Conservation (phyloP, 2,888 invertebrate species). For the Erannis defoliaria region DNA sequence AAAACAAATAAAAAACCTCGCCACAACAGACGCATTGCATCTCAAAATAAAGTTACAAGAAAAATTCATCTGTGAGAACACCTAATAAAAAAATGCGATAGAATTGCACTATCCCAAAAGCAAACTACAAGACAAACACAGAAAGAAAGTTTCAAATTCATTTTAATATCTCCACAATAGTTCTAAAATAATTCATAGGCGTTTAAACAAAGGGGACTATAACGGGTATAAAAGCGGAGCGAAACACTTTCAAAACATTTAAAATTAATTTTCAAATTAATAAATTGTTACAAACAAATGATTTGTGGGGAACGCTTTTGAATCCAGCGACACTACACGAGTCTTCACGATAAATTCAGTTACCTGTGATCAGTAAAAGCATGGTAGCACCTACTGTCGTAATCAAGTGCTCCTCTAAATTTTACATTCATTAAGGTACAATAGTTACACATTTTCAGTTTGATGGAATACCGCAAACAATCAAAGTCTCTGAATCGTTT, state of each 20-base stretch:
- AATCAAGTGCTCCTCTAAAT: not conserved
- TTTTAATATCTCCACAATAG: constrained; percentile 84
- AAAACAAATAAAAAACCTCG: not conserved
- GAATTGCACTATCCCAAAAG: constrained; percentile 61
- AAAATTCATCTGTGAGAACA: constrained; percentile 51
- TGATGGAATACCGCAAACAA: no score
- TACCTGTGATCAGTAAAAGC: not conserved
- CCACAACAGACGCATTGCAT: constrained; percentile 42
- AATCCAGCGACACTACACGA: constrained; percentile 32
- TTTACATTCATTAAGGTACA: no score
- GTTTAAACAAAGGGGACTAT: constrained; percentile 70
- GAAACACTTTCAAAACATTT: constrained; percentile 48
- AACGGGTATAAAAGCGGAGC: constrained; percentile 63
- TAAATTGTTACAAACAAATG: constrained; percentile 43
- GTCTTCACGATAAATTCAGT: not conserved
- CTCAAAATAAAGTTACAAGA: constrained; percentile 58
- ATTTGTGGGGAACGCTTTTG: constrained; percentile 32
- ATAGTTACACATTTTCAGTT: no score
- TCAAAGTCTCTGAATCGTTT: no score
- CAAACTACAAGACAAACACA: constrained; percentile 76
- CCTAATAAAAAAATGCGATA: constrained; percentile 48
- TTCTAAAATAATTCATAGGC: constrained; percentile 77
- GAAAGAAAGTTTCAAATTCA: constrained; percentile 82
- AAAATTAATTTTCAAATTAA: constrained; percentile 44
- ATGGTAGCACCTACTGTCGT: no score